Evolutionary conservation across 2,888 invertebrate species (phyloP), one percentile per base, ranked within the genome.

Genomic region (Thalpophila matura): DNA sequence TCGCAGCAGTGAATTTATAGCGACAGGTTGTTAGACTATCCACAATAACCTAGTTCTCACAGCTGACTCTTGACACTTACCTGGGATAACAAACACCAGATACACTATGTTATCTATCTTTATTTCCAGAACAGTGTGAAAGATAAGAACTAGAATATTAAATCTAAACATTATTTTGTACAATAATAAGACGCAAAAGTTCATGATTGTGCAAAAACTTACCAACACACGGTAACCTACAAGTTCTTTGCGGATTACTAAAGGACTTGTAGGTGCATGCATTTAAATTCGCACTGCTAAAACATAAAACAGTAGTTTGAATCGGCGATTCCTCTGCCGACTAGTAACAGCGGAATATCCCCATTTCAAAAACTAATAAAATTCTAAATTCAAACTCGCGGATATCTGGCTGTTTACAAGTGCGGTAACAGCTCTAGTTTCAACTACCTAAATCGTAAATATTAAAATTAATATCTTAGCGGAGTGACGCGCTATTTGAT

Each of bases 401-500:
- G 55, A 77, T 74, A 62, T 46, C 12, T 33, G 31, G 45, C 42
- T 53, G 40, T 47, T 65, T 33, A 63, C 54, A 59, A 61, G 42
- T 49, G 51, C 14, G 22, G 43, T 45, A 42, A 47, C 68, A 56
- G 37, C 74, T 51, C 77, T 77, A 77, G 47, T 49, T 73, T 59
- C 71, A 22, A 51, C 50, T 54, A 60, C 51, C 50, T 54, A 60
- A 68, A 67, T 69, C 73, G 70, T 82, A 75, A 80, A 79, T 72
- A 75, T 75, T 63, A 58, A 62, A 78, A 77, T 74, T 70, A 67
- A 67, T 79, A 70, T 74, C 45, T 33, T 24, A 16, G 51, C 22
- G 22, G 45, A 69, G 62, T 65, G 80, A 77, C 70, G 74, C 49
- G 51, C 51, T 33, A 56, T 71, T 68, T 74, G 75, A 82, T 73